Conservation (phyloP, 2,888 invertebrate species). For the Mamestra brassicae region DNA sequence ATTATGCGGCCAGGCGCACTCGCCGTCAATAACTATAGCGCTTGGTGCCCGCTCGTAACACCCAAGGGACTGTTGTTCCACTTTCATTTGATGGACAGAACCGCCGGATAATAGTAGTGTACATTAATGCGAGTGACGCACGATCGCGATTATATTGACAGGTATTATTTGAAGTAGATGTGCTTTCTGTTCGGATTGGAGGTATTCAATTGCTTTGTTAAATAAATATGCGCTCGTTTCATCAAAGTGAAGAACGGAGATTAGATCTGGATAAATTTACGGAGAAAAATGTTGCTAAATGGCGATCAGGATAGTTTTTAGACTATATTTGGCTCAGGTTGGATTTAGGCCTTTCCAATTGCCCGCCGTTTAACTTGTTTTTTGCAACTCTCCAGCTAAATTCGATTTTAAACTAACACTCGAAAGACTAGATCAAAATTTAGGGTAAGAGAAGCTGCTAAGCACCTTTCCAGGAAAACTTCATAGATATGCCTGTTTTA, state of each 20-base stretch:
- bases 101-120: slow-evolving; percentile 35
- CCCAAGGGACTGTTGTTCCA: slow-evolving; percentile 50
- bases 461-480: not conserved
- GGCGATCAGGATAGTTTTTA: no score
- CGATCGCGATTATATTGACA: slow-evolving; percentile 50
- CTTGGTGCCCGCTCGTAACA: slow-evolving; percentile 48
- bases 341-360: no score
- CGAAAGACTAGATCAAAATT: no score
- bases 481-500: not conserved
- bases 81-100: slow-evolving; percentile 50
- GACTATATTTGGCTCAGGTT: not conserved
- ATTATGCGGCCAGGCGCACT: slow-evolving; percentile 38
- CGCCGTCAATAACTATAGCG: slow-evolving; percentile 41
- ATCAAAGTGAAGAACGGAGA: not conserved
- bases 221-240: not conserved
- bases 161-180: slow-evolving; percentile 27
- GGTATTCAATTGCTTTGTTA: not conserved
- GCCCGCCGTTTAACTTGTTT: no score
- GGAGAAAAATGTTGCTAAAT: not conserved
- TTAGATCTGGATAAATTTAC: not conserved
- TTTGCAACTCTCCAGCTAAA: no score
- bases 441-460: not conserved
- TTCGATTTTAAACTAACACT: no score
- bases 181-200: slow-evolving; percentile 1
- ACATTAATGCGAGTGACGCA: slow-evolving; percentile 33